phyloP scores from a whole-genome alignment of 2,888 invertebrate genomes.

The Trilocha varians region DNA sequence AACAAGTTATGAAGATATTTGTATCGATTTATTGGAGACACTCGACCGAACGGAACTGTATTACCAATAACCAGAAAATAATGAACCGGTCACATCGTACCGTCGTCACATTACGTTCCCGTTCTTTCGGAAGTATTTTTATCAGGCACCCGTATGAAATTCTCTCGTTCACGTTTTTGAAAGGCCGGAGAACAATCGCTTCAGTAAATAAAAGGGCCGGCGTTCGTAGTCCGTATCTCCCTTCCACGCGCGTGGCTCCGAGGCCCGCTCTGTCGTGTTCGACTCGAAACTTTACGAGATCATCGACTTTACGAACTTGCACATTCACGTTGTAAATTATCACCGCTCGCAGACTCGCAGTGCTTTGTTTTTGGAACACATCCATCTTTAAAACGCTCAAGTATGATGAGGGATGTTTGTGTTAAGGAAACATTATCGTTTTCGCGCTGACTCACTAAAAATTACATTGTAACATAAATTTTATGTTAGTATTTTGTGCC shows the following conservation, averaged over 20 bases:
- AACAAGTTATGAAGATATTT: too few species aligned
- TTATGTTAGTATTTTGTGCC: not conserved
- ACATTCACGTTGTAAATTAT: not conserved
- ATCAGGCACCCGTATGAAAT: slow-evolving; percentile 44
- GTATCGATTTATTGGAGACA: too few species aligned
- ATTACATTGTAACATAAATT: not conserved
- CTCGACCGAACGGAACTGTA: too few species aligned
- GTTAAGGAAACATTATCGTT: not conserved
- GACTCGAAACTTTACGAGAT: slow-evolving; percentile 26
- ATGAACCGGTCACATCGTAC: not conserved
- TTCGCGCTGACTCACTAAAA: not conserved
- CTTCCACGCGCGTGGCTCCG: slow-evolving; percentile 32
- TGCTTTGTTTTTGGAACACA: not conserved
- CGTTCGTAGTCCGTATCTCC: slow-evolving; percentile 35
- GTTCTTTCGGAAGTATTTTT: slow-evolving; percentile 27
- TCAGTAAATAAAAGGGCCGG: slow-evolving; percentile 39
- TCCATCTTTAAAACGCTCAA: not conserved
- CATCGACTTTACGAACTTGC: slow-evolving; percentile 3
- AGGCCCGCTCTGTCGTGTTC: slow-evolving; percentile 13
- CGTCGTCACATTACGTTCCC: not conserved
- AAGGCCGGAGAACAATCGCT: slow-evolving; percentile 42
- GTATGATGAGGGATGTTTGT: not conserved
- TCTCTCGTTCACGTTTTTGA: slow-evolving; percentile 29
- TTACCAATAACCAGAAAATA: not conserved
- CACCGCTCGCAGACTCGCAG: not conserved